A percentile compares a stretch with the other conserved stretches of the same genome.
Conservation (phyloP, 2,113 vertebrate genomes). For the Dasyurus viverrinus region DNA sequence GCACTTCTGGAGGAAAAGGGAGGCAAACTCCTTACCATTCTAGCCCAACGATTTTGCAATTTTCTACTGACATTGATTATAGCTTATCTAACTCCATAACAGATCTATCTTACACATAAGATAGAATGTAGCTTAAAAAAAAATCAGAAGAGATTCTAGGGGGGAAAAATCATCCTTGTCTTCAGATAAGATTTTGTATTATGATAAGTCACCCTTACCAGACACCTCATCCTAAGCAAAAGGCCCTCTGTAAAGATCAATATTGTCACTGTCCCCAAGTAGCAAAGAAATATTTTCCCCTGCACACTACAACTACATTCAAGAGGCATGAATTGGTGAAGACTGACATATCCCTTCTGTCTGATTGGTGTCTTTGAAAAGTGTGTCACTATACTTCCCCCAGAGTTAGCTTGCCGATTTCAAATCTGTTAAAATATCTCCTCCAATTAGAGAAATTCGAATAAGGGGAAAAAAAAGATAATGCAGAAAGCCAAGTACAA, state of each 20-base stretch:
- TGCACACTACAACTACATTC: background rate
- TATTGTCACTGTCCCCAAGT: conserved; percentile 44
- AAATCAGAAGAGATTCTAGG: background rate
- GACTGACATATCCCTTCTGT: background rate
- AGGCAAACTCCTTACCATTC: conserved; percentile 38
- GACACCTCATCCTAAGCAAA: conserved; percentile 26
- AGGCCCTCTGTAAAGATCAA: conserved; percentile 41
- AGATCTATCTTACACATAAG: conserved; percentile 39
- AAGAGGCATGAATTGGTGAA: background rate
- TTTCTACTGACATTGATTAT: conserved; percentile 66
- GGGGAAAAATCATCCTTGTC: background rate
- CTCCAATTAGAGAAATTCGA: conserved; percentile 30
- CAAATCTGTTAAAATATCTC: conserved; percentile 16
- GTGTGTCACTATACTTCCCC: background rate
- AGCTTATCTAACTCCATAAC: conserved; percentile 51
- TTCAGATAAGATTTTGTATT: conserved; percentile 56
- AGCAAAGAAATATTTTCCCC: conserved; percentile 40
- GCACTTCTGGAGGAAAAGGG: conserved; percentile 49
- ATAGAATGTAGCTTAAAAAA: conserved; percentile 22
- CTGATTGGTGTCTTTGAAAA: conserved; percentile 1
- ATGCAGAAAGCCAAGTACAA: background rate
- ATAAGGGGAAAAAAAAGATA: background rate
- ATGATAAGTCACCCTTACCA: conserved; percentile 32
- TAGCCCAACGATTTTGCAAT: conserved; percentile 44
- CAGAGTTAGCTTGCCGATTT: conserved; percentile 11